Evolutionary conservation across 1,140 invertebrate genomes (phyloP).

Genomic region (Stenopsyche tienmushanensis): DNA sequence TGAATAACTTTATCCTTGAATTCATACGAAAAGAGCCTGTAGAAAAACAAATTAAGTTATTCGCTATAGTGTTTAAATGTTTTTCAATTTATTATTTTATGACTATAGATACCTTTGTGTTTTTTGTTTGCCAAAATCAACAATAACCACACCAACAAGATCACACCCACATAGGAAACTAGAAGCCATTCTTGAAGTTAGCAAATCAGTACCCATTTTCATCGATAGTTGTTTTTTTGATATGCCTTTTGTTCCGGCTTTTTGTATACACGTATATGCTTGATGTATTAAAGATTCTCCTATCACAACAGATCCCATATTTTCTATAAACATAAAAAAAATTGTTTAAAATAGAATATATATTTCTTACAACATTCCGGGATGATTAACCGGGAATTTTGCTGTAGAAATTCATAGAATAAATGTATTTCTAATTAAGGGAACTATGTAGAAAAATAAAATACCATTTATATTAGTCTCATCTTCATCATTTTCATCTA

Average conservation of each 20-base stretch:
- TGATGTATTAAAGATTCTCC: conserved; percentile 27
- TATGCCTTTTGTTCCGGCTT: conserved; percentile 9
- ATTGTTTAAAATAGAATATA: neutral
- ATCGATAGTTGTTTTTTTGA: conserved; percentile 3
- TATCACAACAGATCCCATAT: conserved; percentile 16
- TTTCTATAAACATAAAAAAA: no score
- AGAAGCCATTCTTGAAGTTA: conserved; percentile 7
- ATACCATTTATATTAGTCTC: neutral
- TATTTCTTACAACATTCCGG: neutral
- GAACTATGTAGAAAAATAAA: no score
- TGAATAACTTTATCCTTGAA: neutral
- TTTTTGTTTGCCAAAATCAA: conserved; percentile 21
- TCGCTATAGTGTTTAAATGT: no score
- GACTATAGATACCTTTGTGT: conserved; percentile 28
- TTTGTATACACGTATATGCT: conserved; percentile 15
- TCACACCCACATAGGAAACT: conserved; percentile 4
- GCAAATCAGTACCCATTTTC: conserved; percentile 14
- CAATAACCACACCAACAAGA: conserved; percentile 9
- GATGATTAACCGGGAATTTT: neutral
- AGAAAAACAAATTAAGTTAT: neutral
- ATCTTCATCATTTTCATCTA: neutral
- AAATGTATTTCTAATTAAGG: no score
- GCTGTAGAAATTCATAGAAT: neutral
- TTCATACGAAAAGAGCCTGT: neutral
- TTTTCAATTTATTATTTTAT: no score